Evolutionary conservation across 2,797 vertebrate genomes (phyloP), one percentile per base, ranked within the genome.

Genomic region (Phrynocephalus vlangalii): DNA sequence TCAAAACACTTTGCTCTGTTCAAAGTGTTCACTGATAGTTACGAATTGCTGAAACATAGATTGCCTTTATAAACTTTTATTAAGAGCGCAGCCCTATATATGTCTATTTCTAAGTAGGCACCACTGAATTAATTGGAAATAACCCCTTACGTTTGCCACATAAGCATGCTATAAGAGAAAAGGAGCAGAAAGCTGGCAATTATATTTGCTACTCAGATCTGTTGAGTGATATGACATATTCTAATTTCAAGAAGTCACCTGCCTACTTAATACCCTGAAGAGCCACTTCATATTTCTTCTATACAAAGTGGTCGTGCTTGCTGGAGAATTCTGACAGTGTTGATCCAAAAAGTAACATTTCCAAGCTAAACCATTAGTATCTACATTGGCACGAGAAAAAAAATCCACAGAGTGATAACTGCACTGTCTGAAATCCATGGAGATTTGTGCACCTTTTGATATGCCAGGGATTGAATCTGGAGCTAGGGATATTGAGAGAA

Each of bases 1-100:
- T 87, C 24, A 91, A 90, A 82, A 91, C 84, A 93, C 0, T 56
- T 11, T 81, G 73, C 26, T 91, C 80, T 88, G 90, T 84, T 84
- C 52, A 76, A 91, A 92, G 56, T 44, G 2, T 92, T 91, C 87
- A 38, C 66, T 81, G 92, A 87, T 6, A 88, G 76, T 79, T 79
- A 63, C 10, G 9, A 92, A 87, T 82, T 33, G 52, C 15, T 79
- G 89, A 80, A 91, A 88, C 71, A 77, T 83, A 92, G 71, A 52
- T 78, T 78, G 71, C 67, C 90, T 90, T 89, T 52, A 30, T 67
- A 88, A 91, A 18, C 82, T 91, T 70, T 33, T 33, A 81, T 79
- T 86, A 83, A 52, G 15, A 56, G 20, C 10, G 13, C 7, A 26
- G 26, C 50, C 75, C 75, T 48, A 33, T 77, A 11, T 2, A 52